A percentile compares a stretch with the other conserved stretches of the same genome.
Evolutionary conservation across 2,888 invertebrate genomes (phyloP).

Genomic region (Hirudinaria manillensis): DNA sequence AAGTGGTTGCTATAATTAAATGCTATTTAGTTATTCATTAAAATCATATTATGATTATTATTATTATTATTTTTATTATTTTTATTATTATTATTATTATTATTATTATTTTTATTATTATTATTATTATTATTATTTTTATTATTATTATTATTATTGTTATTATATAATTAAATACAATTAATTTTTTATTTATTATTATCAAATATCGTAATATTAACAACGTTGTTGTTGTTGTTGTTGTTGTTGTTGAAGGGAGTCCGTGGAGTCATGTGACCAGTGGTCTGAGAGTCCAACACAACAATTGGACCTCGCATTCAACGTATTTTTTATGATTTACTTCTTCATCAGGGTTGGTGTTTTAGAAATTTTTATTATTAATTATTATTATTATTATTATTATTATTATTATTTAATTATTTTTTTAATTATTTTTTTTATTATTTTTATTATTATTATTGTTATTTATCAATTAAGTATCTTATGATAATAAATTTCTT

Average conservation of each 20-base stretch:
- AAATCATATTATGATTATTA: too few relatives aligned
- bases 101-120: too few relatives aligned
- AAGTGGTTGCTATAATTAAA: too few relatives aligned
- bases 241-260: constrained; percentile 37
- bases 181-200: too few relatives aligned
- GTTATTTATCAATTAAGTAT: neutral
- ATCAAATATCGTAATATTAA: neutral
- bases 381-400: neutral
- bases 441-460: neutral
- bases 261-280: constrained; percentile 94
- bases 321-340: constrained; percentile 99
- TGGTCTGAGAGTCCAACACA: constrained; percentile 99
- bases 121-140: too few relatives aligned
- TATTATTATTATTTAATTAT: neutral
- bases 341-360: constrained; percentile 99
- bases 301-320: constrained; percentile 99
- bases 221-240: neutral
- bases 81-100: too few relatives aligned
- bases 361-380: neutral
- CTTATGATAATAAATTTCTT: neutral
- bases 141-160: too few relatives aligned
- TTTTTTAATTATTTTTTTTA: neutral
- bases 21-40: too few relatives aligned
- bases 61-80: too few relatives aligned
- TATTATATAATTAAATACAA: too few relatives aligned